Evolutionary conservation across 2,113 vertebrate species (phyloP).

Genomic region (Pseudopipra pipra): DNA sequence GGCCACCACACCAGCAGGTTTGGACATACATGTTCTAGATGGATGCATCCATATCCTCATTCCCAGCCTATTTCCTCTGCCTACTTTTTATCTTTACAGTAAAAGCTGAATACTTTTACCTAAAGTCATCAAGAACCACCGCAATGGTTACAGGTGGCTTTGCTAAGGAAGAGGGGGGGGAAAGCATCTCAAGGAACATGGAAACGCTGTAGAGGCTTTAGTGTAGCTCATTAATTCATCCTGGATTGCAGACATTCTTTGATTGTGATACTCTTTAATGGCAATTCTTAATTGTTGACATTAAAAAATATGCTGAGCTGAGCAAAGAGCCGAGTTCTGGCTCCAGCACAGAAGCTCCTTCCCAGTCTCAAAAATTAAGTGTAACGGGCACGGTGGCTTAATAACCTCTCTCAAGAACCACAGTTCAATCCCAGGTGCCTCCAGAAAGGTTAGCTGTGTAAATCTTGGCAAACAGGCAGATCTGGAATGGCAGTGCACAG

Average conservation of each 20-base stretch:
- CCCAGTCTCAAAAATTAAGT: conserved; percentile 5
- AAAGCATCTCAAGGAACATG: neutral
- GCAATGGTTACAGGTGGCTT: neutral
- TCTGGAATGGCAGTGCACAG: conserved; percentile 18
- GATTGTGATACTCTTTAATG: conserved; percentile 54
- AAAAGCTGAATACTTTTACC: neutral
- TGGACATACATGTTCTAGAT: fast-evolving
- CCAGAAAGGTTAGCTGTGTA: conserved; percentile 66
- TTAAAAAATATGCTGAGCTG: conserved; percentile 66
- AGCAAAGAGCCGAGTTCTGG: conserved; percentile 36
- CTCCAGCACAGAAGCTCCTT: conserved; percentile 8
- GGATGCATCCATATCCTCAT: fast-evolving
- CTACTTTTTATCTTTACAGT: fast-evolving
- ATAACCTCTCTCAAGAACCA: conserved; percentile 50
- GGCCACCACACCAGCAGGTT: neutral
- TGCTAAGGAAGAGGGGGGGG: neutral
- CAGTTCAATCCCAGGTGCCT: conserved; percentile 41
- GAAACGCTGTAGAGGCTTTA: neutral
- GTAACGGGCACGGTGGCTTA: conserved; percentile 27
- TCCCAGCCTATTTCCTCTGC: neutral
- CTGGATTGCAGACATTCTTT: conserved; percentile 35
- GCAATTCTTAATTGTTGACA: conserved; percentile 67
- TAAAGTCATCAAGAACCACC: neutral
- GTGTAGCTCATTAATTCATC: conserved; percentile 48
- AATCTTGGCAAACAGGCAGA: conserved; percentile 50